phyloP scores from a whole-genome alignment of 2,888 invertebrate species.

The Stenodema calcarata region DNA sequence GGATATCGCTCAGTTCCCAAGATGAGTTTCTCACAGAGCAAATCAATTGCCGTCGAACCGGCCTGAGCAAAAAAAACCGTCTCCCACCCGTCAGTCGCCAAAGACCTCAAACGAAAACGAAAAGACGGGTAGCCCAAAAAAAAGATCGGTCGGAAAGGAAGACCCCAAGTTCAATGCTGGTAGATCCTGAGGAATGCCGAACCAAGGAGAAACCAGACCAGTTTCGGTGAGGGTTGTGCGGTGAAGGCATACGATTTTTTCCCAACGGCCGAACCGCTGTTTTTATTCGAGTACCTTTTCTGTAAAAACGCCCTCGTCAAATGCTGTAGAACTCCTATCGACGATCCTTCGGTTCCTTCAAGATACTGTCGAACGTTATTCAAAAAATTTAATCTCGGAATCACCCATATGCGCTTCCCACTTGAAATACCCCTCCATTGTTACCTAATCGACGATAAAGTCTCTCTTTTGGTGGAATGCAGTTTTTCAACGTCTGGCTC shows the following conservation, averaged over 20 bases:
- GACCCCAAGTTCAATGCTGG: slow-evolving; percentile 31
- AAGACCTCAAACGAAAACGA: slow-evolving; percentile 40
- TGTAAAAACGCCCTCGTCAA: neutral
- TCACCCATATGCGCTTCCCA: neutral
- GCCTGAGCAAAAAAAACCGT: neutral
- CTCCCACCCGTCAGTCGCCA: slow-evolving; percentile 23
- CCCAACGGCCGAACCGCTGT: neutral
- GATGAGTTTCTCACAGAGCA: neutral
- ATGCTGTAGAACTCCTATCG: neutral
- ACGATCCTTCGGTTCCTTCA: neutral
- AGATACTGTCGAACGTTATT: neutral
- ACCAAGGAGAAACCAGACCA: slow-evolving; percentile 27
- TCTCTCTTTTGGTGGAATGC: neutral
- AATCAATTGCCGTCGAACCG: neutral
- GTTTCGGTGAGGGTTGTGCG: neutral
- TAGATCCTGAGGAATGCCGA: neutral
- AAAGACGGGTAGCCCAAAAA: slow-evolving; percentile 32
- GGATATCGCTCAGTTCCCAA: neutral
- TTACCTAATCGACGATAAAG: neutral
- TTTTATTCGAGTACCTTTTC: neutral
- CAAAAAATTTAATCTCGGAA: neutral
- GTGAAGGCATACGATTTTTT: neutral
- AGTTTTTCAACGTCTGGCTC: slow-evolving; percentile 4
- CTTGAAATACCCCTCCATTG: neutral
- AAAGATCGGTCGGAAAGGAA: neutral